Evolutionary conservation across 2,113 vertebrate species (phyloP).

Genomic region (Apaloderma vittatum): DNA sequence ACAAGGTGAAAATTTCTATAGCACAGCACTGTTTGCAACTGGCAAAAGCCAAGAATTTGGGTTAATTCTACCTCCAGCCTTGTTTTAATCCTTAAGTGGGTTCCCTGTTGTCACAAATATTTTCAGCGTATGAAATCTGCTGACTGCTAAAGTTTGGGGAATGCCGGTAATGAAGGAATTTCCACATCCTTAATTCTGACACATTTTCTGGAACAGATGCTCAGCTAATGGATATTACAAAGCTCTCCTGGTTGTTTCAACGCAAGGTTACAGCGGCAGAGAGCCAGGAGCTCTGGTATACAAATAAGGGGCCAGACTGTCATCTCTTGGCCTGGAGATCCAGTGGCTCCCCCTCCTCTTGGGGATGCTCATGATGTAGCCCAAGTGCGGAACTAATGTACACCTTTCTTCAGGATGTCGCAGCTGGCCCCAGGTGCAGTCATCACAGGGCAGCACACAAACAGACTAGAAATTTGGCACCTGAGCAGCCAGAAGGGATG

Average conservation of each 20-base stretch:
- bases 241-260: background rate
- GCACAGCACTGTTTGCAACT: background rate
- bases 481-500: background rate
- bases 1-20: background rate
- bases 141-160: background rate
- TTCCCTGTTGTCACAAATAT: slow-evolving; percentile 5
- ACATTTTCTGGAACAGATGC: background rate
- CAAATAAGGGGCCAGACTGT: background rate
- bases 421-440: background rate
- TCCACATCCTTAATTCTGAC: background rate
- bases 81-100: background rate
- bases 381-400: background rate
- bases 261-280: fast-evolving
- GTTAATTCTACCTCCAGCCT: background rate
- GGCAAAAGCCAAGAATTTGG: slow-evolving; percentile 2
- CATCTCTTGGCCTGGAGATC: background rate
- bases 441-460: fast-evolving
- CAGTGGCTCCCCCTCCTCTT: background rate
- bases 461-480: background rate
- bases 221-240: background rate
- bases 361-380: background rate
- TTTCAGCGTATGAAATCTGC: background rate
- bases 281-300: background rate
- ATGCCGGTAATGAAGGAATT: background rate
- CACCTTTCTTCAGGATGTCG: background rate